Evolutionary conservation across 2,113 vertebrate species (phyloP).

Genomic region (Picathartes gymnocephalus): DNA sequence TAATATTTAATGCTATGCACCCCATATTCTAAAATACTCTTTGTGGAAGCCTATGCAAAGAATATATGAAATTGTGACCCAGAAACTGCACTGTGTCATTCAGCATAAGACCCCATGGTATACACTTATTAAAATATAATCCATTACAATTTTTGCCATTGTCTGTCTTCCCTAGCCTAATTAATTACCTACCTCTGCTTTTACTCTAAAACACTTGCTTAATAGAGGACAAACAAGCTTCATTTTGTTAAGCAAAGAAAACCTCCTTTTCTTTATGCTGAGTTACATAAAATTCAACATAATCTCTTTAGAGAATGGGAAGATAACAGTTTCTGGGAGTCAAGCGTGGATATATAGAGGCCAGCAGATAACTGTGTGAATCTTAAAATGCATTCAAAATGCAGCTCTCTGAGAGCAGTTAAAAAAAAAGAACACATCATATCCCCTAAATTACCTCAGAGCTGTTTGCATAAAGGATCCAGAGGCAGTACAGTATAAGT

Average conservation of each 20-base stretch:
- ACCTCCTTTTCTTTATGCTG: background rate
- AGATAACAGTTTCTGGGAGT: background rate
- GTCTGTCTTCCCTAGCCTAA: background rate
- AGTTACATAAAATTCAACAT: background rate
- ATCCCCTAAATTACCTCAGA: constrained; percentile 69
- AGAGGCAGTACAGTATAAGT: constrained; percentile 64
- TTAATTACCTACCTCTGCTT: background rate
- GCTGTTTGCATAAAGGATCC: constrained; percentile 69
- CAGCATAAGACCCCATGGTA: background rate
- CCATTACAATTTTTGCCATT: background rate
- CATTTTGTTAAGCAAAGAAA: background rate
- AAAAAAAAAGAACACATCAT: background rate
- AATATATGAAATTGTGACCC: background rate
- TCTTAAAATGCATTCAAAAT: constrained; percentile 14
- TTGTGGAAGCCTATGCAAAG: background rate
- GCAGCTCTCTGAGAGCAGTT: constrained; percentile 71
- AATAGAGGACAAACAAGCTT: background rate
- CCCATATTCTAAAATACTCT: background rate
- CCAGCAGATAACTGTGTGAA: background rate
- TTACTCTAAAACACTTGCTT: background rate
- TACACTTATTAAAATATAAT: background rate
- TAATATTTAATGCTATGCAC: background rate
- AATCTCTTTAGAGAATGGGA: background rate
- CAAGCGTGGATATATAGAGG: background rate
- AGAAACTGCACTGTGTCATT: background rate